Base-by-base conservation (phyloP, 1,140 invertebrate genomes). In the Diabrotica undecimpunctata region DNA sequence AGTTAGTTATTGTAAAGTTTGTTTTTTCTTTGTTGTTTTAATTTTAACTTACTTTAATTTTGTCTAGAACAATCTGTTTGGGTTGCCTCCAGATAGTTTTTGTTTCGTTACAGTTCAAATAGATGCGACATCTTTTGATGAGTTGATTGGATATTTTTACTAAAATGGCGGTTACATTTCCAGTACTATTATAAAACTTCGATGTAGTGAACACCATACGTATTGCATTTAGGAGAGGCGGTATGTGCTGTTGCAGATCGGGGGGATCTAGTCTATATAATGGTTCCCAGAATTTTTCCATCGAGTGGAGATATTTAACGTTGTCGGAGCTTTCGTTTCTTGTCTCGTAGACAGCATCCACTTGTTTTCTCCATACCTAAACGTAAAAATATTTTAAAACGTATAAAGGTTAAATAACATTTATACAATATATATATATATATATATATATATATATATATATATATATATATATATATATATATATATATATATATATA, bases 271-370 rank as follows among this genome's bases (percentile, higher is more conserved):
- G 86, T 74, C 89, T 86, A 74, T 95, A 94, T 12, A 97, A 81
- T 0, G 92, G 91, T 72, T 91, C 86, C 74, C 89, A 94, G 78
- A 91, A 95, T 78, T 90, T 90, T 75, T 95, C 91, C 66, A 96
- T 81, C 52, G 90, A 88, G 72, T 93, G 92, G 59, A 97, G 84
- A 79, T 93, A 96, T 72, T 90, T 91, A 0, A 95, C 89, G 78
- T 95, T 96, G 78, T 96, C 93, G 73, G 87, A 87, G 0, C 93
- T 88, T 80, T 95, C 90, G 75, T 94, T 93, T 67, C 88, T 84
- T 64, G 87, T 85, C 62, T 88, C 85, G 11, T 86, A 91, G 2
- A 93, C 85, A 69, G 87, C 81, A 68, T 85, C 85, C 66, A 91
- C 87, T 46, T 92, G 79, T 70, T 86, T 83, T 70, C 86, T 87